A percentile compares a stretch with the other conserved stretches of the same genome.
Conservation (phyloP, 2,888 invertebrate genomes). For the Conus canariensis region DNA sequence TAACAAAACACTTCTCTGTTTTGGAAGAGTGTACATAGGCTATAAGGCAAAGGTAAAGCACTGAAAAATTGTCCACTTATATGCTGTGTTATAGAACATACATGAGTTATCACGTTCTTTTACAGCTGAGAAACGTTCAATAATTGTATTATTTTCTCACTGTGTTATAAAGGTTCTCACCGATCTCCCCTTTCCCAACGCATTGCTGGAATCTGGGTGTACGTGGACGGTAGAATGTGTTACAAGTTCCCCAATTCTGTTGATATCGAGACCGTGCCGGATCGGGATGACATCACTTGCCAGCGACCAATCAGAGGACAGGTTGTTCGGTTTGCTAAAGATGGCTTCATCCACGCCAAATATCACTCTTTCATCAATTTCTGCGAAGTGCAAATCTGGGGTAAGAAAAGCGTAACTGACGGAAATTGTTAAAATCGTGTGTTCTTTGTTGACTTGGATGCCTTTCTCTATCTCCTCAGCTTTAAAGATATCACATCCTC, state of each 20-base stretch:
- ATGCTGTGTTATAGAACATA: too few species aligned
- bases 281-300: constrained; percentile 1
- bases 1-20: too few species aligned
- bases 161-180: background rate
- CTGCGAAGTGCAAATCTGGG: constrained; percentile 9
- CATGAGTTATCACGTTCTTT: too few species aligned
- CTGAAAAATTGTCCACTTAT: too few species aligned
- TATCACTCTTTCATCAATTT: constrained; percentile 10
- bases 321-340: background rate
- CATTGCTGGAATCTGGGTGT: background rate
- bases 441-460: too few species aligned
- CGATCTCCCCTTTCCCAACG: background rate
- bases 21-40: too few species aligned
- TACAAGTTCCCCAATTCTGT: background rate
- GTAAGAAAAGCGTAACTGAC: background rate
- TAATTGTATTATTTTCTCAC: too few species aligned
- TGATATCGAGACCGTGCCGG: background rate
- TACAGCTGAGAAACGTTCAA: too few species aligned
- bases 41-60: too few species aligned
- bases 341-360: background rate
- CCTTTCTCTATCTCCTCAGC: too few species aligned
- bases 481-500: too few species aligned
- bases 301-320: background rate
- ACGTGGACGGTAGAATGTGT: background rate
- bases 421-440: too few species aligned